phyloP scores from a whole-genome alignment of 2,888 invertebrate genomes.

The Pollenia griseotomentosa region DNA sequence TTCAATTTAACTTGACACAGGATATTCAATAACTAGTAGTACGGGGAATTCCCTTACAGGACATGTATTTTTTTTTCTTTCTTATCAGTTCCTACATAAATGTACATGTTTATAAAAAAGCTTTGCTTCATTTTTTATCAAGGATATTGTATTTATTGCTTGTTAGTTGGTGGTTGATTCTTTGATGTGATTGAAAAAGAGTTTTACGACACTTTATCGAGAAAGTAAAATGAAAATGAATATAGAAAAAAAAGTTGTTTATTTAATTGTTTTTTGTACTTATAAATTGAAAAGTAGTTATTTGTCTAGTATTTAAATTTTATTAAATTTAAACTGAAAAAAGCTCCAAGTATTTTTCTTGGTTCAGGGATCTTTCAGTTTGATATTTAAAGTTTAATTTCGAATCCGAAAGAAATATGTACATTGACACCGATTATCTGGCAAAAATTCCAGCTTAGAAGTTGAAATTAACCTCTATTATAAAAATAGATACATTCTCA shows the following conservation, averaged over 20 bases:
- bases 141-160: slow-evolving; percentile 57
- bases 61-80: slow-evolving; percentile 44
- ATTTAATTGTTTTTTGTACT: slow-evolving; percentile 2
- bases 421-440: too few species aligned
- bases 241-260: background rate
- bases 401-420: too few species aligned
- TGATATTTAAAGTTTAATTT: too few species aligned
- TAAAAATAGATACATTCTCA: too few species aligned
- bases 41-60: slow-evolving; percentile 73
- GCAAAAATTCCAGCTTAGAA: too few species aligned
- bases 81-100: slow-evolving; percentile 7
- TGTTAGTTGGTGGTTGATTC: slow-evolving; percentile 67
- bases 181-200: slow-evolving; percentile 48
- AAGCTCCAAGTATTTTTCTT: too few species aligned
- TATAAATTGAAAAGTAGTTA: background rate
- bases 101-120: slow-evolving; percentile 6
- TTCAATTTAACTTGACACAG: slow-evolving; percentile 75
- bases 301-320: too few species aligned
- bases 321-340: too few species aligned
- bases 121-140: background rate
- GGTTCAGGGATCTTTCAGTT: too few species aligned
- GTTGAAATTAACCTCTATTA: too few species aligned
- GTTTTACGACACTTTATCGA: slow-evolving; percentile 48
- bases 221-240: background rate
- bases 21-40: slow-evolving; percentile 69